A percentile compares a stretch with the other conserved stretches of the same genome.
phyloP scores from a whole-genome alignment of 2,888 invertebrate genomes.

The Aleiodes testaceus region DNA sequence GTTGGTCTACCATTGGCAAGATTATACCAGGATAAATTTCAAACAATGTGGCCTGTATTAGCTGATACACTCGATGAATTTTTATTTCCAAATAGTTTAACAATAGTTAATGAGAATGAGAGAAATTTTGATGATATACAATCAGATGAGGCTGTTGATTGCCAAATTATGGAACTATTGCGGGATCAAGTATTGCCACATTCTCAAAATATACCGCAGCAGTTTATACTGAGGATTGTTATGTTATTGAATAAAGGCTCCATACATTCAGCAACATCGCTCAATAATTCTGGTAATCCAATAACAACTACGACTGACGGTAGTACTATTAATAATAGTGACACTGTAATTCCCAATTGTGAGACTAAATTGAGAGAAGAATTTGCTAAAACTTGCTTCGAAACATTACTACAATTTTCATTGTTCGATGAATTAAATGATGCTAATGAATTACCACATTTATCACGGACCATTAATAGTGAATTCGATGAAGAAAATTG shows the following conservation, averaged over 20 bases:
- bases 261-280: conserved; percentile 83
- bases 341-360: conserved; percentile 62
- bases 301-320: not conserved
- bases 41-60: conserved; percentile 89
- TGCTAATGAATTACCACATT: conserved; percentile 61
- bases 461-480: conserved; percentile 33
- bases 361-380: conserved; percentile 87
- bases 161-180: conserved; percentile 86
- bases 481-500: conserved; percentile 74
- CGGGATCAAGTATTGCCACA: conserved; percentile 88
- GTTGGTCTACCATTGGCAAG: conserved; percentile 92
- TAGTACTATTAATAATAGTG: not conserved
- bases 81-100: conserved; percentile 87
- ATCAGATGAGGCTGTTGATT: conserved; percentile 86
- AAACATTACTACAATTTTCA: conserved; percentile 95
- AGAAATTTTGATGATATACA: conserved; percentile 75
- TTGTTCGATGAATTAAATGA: conserved; percentile 81
- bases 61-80: conserved; percentile 92
- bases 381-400: conserved; percentile 97
- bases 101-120: conserved; percentile 71
- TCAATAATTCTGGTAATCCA: conserved; percentile 73
- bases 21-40: conserved; percentile 82
- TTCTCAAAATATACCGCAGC: conserved; percentile 84
- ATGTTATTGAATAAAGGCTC: conserved; percentile 89
- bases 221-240: conserved; percentile 88